A percentile compares a stretch with the other conserved stretches of the same genome.
phyloP scores from a whole-genome alignment of 2,113 vertebrate species.

The Cyanistes caeruleus region DNA sequence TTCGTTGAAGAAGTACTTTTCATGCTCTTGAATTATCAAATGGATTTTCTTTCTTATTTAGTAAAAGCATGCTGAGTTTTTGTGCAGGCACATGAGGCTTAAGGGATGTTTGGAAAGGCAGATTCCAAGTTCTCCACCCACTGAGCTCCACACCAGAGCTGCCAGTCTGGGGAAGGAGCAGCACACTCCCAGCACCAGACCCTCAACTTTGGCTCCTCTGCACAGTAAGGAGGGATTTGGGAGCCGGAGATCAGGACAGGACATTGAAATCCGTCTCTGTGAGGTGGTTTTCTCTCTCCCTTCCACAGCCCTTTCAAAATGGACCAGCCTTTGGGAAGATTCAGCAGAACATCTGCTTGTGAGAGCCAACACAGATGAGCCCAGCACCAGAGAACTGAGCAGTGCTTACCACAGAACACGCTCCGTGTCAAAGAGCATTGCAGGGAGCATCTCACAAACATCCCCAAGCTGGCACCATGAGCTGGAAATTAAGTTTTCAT shows the following conservation, averaged over 20 bases:
- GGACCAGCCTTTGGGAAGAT: background rate
- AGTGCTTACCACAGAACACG: background rate
- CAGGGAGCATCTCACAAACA: background rate
- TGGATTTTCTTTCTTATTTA: background rate
- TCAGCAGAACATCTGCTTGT: background rate
- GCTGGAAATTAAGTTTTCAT: background rate
- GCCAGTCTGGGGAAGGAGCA: background rate
- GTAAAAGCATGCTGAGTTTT: background rate
- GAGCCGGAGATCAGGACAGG: background rate
- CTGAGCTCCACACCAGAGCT: background rate
- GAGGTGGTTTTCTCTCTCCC: background rate
- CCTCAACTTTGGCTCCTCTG: accelerated
- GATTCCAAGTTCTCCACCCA: background rate
- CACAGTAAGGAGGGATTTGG: background rate
- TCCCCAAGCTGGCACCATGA: background rate
- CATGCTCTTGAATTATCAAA: background rate
- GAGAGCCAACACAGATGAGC: background rate
- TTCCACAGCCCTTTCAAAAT: background rate
- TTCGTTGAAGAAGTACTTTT: background rate
- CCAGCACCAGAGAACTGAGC: background rate
- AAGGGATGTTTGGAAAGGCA: background rate
- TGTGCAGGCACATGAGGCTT: background rate
- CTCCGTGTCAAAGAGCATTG: background rate
- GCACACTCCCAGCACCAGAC: background rate
- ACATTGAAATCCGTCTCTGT: background rate